These are phyloP conservation scores for Oncopeltus fasciatus DNA, from an alignment of 1,140 invertebrate species.

Conservation along the genomic window DNA sequence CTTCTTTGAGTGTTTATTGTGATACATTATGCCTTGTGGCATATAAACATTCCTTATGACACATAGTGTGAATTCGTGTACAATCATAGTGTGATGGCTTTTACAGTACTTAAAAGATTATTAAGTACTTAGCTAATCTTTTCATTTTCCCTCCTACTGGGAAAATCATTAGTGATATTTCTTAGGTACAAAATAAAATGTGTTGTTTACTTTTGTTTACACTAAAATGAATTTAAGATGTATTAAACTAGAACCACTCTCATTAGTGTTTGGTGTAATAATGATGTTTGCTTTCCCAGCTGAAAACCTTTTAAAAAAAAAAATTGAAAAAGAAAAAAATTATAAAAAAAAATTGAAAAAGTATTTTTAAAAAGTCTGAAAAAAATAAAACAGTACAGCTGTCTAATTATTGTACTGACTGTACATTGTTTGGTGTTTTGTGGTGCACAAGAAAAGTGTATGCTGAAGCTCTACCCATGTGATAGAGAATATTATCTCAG, in stretches of 20 bases:
- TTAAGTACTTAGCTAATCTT: conserved; percentile 5
- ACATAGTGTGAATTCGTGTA: conserved; percentile 9
- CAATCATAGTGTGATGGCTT: conserved; percentile 9
- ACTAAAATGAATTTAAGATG: not conserved
- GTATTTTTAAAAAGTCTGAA: not conserved
- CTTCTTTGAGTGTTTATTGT: conserved; percentile 1
- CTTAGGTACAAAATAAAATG: conserved; percentile 1
- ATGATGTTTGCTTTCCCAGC: not conserved
- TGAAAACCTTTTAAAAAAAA: no score
- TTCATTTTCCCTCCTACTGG: not conserved
- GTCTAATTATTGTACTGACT: not conserved
- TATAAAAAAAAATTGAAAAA: no score
- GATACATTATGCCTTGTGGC: not conserved
- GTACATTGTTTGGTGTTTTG: not conserved
- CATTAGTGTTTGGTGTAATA: conserved; percentile 1
- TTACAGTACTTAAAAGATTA: not conserved
- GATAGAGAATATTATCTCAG: not conserved
- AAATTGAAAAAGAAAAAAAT: no score
- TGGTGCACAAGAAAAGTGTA: not conserved
- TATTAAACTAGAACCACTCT: not conserved
- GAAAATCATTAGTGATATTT: conserved; percentile 8
- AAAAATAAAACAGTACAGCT: not conserved
- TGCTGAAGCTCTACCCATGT: not conserved
- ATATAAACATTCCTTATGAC: conserved; percentile 6
- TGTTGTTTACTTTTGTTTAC: not conserved